Evolutionary conservation across 2,888 invertebrate genomes (phyloP), one percentile per base, ranked within the genome.

Genomic region (Perizoma affinitatum): DNA sequence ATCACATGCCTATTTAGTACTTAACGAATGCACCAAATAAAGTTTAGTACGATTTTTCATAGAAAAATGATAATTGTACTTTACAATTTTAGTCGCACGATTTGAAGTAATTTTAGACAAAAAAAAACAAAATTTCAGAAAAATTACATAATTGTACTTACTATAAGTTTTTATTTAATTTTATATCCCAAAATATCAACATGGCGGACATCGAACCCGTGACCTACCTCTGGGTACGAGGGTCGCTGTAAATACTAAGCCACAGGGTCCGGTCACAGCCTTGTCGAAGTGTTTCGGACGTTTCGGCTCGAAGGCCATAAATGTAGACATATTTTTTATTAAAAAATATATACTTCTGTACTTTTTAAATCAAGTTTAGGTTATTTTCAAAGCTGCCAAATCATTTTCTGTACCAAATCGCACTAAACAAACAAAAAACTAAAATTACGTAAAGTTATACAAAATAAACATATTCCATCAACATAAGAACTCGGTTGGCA

Each of bases 1-100:
- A 90, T 90, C 79, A 82, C 76, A 90, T 90, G 90, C 90, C 79
- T 70, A 72, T 73, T 67, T 67, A 64, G 58, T 74, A 75, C 76
- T 74, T 70, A 68, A 66, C 69, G 72, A 73, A 73, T 73, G 75
- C 75, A 75, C 75, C 75, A 72, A 71, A 71, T 43, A 55, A 54
- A 51, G 49, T 45, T 46, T 42, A 54, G 61, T 60, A 59, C 66
- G 63, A 60, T 47, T 55, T 63, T 53, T 51, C 50, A 64, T 55
- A 54, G 63, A 66, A 60, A 61, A 58, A 65, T 49, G 47, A 52
- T 44, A 45, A 51, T 70, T 70, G 72, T 69, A 72, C 70, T 70
- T 68, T 50, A 47, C 33, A 50, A 51, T 57, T 65, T 61, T 58
- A 22, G n/a, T 22, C 22, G 22, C 22, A 22, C 22, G 22, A n/a